Percentiles rank a stretch among this genome's conserved stretches.
phyloP scores from a whole-genome alignment of 2,888 invertebrate genomes.

The Platycnemis pennipes region DNA sequence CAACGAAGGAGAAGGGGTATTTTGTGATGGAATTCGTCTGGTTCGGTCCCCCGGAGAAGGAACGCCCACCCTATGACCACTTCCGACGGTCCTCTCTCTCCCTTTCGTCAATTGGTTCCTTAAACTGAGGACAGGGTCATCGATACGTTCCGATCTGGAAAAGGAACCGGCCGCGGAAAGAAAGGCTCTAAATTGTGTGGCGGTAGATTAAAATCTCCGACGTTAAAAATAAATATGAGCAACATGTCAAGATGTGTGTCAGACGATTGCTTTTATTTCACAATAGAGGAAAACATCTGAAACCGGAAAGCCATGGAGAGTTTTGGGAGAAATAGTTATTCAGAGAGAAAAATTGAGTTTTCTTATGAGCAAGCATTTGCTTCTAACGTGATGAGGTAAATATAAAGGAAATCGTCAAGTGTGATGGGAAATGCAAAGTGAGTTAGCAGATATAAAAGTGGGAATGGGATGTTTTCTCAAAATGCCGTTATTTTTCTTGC shows the following conservation, averaged over 20 bases:
- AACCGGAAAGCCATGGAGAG: neutral
- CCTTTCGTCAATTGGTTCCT: neutral
- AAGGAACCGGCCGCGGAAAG: neutral
- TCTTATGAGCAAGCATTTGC: too few relatives aligned
- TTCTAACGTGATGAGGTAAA: too few relatives aligned
- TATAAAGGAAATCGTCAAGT: too few relatives aligned
- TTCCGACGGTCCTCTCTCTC: neutral
- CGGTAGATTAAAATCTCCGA: conserved; percentile 12
- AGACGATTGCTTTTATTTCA: neutral
- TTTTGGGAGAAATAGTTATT: conserved; percentile 18
- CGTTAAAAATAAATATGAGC: conserved; percentile 28
- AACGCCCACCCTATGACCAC: neutral
- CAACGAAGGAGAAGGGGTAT: neutral
- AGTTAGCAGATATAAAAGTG: too few relatives aligned
- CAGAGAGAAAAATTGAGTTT: too few relatives aligned
- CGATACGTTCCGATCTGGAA: neutral
- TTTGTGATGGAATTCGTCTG: neutral
- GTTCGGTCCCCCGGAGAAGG: neutral
- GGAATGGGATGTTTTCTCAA: too few relatives aligned
- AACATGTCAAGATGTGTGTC: conserved; percentile 22
- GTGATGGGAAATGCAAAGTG: too few relatives aligned
- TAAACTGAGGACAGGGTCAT: neutral
- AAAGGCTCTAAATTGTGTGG: neutral
- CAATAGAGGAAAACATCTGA: neutral
- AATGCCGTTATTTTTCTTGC: too few relatives aligned